Evolutionary conservation across 2,797 vertebrate species (phyloP).

Genomic region (Oreortyx pictus): DNA sequence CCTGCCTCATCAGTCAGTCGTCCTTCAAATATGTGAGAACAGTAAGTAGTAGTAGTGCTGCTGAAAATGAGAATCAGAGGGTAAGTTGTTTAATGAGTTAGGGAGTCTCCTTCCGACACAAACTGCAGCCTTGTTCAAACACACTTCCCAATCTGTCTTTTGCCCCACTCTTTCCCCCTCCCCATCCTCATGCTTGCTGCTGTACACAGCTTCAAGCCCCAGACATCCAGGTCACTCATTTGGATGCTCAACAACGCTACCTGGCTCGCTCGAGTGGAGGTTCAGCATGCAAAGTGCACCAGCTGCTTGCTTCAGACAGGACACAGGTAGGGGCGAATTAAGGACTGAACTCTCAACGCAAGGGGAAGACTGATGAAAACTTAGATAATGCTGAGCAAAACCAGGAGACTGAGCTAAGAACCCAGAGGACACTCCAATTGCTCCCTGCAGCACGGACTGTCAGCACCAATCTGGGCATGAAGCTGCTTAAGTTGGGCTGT

Average conservation of each 20-base stretch:
- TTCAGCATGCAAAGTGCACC: neutral
- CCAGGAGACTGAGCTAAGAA: neutral
- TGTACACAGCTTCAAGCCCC: neutral
- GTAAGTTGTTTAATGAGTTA: conserved; percentile 50
- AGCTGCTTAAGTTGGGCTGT: neutral
- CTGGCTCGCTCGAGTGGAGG: neutral
- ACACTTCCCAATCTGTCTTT: neutral
- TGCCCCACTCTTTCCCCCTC: neutral
- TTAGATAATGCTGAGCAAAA: neutral
- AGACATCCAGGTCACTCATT: neutral
- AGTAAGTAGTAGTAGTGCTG: conserved; percentile 32
- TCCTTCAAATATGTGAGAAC: conserved; percentile 37
- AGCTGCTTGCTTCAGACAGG: neutral
- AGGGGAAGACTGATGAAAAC: neutral
- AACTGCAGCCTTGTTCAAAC: neutral
- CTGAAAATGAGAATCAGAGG: neutral
- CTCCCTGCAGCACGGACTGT: neutral
- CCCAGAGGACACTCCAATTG: neutral
- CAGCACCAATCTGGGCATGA: neutral
- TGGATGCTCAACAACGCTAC: fast-evolving
- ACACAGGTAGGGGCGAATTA: neutral
- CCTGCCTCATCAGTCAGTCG: conserved; percentile 19
- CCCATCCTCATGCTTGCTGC: neutral
- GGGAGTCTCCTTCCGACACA: neutral
- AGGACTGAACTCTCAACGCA: neutral